These are phyloP conservation scores for Electrona antarctica DNA, from an alignment of 2,113 vertebrate species.

Conservation along the genomic window DNA sequence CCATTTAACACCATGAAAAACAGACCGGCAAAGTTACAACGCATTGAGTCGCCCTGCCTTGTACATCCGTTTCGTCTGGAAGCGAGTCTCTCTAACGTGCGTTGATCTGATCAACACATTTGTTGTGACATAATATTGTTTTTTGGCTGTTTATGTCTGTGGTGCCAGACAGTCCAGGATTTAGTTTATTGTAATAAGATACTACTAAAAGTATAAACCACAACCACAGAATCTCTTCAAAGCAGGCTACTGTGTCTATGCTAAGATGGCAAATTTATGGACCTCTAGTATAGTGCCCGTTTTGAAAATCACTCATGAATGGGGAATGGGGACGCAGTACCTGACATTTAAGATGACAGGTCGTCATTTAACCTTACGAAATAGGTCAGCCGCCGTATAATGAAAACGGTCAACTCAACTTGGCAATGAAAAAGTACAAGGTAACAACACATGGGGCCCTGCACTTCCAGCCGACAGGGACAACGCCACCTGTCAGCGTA, in stretches of 20 bases:
- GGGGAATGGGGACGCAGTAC: neutral
- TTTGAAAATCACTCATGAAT: constrained; percentile 23
- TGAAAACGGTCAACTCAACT: constrained; percentile 11
- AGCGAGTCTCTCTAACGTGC: no score
- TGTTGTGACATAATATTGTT: no score
- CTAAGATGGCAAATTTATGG: neutral
- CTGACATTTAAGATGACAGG: constrained; percentile 23
- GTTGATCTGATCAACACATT: no score
- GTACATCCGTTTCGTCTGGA: no score
- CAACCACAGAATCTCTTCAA: no score
- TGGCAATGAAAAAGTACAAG: constrained; percentile 36
- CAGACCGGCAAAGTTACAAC: no score
- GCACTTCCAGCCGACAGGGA: constrained; percentile 23
- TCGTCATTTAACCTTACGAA: constrained; percentile 16
- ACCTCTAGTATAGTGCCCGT: neutral
- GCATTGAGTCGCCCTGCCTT: no score
- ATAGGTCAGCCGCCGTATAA: constrained; percentile 15
- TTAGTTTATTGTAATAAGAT: no score
- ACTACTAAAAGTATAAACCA: no score
- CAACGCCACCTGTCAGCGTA: constrained; percentile 43
- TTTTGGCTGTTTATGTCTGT: no score
- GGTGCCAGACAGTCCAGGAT: no score
- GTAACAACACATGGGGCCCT: constrained; percentile 14
- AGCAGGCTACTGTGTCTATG: neutral
- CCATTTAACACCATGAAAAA: no score